Evolutionary conservation across 1,140 invertebrate genomes (phyloP).

Genomic region (Metopolophium dirhodum): DNA sequence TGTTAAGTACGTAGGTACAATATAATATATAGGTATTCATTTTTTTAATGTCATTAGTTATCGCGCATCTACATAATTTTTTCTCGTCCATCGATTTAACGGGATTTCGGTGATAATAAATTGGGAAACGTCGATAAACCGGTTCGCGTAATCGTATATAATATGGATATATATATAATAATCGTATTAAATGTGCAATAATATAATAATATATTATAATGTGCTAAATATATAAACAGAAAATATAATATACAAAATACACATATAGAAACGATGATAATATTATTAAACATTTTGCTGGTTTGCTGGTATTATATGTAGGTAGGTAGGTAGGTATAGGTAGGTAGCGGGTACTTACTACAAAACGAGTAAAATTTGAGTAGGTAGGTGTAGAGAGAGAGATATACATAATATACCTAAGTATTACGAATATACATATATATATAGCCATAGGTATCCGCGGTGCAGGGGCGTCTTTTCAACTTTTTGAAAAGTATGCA

Average conservation of each 20-base stretch:
- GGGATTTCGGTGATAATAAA: not conserved
- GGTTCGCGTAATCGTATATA: not conserved
- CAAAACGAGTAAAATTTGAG: no score
- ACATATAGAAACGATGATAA: no score
- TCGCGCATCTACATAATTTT: not conserved
- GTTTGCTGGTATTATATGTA: not conserved
- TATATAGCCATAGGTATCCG: no score
- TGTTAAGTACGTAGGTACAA: not conserved
- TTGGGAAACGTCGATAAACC: not conserved
- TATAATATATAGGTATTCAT: not conserved
- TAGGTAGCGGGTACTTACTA: no score
- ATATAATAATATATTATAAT: not conserved
- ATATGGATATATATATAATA: not conserved
- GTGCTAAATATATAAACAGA: not conserved
- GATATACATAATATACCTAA: no score
- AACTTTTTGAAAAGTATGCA: no score
- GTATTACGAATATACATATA: no score
- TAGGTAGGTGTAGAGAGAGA: no score
- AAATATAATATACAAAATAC: not conserved
- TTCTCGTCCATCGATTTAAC: not conserved
- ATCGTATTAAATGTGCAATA: not conserved
- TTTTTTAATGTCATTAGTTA: not conserved
- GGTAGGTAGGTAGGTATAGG: no score
- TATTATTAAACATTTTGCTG: no score
- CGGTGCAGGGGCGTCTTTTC: no score